Conservation (phyloP, 2,888 invertebrate species). For the Pteria penguin region DNA sequence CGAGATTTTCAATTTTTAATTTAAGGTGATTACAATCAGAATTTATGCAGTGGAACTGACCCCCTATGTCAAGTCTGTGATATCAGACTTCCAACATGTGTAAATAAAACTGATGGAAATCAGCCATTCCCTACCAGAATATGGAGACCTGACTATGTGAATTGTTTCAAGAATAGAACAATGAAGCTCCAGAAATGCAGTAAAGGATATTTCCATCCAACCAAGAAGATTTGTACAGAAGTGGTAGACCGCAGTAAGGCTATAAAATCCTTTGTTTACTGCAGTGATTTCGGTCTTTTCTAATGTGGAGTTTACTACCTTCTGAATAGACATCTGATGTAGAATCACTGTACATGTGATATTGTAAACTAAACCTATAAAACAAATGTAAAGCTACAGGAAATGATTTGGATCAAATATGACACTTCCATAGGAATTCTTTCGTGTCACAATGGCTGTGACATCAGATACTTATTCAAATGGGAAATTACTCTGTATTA, state of each 20-base stretch:
- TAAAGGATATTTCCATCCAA: conserved; percentile 52
- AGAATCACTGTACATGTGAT: too few relatives aligned
- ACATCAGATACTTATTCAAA: too few relatives aligned
- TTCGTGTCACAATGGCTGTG: too few relatives aligned
- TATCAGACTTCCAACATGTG: conserved; percentile 39
- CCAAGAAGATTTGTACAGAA: conserved; percentile 38
- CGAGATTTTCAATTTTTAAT: background rate
- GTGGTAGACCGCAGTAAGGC: conserved; percentile 43
- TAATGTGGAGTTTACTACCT: too few relatives aligned
- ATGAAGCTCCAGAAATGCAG: conserved; percentile 54
- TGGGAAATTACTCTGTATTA: too few relatives aligned
- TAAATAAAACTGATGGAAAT: conserved; percentile 36
- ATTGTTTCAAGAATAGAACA: conserved; percentile 43
- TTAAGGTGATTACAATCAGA: conserved; percentile 44
- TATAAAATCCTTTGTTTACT: too few relatives aligned
- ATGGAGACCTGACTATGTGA: conserved; percentile 42
- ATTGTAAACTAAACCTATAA: too few relatives aligned
- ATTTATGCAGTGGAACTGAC: conserved; percentile 27
- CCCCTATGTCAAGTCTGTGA: conserved; percentile 31
- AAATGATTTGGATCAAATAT: too few relatives aligned
- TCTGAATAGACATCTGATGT: too few relatives aligned
- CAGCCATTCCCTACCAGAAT: conserved; percentile 32
- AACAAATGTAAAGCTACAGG: too few relatives aligned
- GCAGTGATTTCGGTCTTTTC: too few relatives aligned
- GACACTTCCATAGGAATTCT: too few relatives aligned